phyloP scores from a whole-genome alignment of 2,797 vertebrate species.

The Mastacembelus armatus region DNA sequence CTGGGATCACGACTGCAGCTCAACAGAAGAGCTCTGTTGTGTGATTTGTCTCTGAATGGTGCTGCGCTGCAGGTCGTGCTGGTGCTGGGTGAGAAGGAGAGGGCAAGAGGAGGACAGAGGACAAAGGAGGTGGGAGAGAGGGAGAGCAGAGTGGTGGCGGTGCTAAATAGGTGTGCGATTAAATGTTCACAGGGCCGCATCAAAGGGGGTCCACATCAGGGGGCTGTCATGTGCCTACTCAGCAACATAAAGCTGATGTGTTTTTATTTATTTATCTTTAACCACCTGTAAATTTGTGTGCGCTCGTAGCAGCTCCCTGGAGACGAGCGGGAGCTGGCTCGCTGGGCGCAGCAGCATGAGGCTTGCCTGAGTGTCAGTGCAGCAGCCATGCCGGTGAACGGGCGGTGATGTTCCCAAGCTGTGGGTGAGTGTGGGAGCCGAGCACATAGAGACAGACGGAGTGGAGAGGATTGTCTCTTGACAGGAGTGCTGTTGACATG shows the following conservation, averaged over 20 bases:
- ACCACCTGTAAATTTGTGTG: constrained; percentile 9
- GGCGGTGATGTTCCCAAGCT: constrained; percentile 29
- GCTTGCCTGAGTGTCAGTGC: constrained; percentile 40
- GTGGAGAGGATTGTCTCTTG: constrained; percentile 68
- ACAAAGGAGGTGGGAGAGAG: neutral
- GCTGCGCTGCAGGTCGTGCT: constrained; percentile 42
- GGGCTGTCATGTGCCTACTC: constrained; percentile 40
- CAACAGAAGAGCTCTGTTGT: constrained; percentile 51
- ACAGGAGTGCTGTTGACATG: constrained; percentile 74
- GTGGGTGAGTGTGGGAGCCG: constrained; percentile 44
- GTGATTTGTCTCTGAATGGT: constrained; percentile 59
- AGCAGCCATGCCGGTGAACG: constrained; percentile 29
- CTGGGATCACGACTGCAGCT: constrained; percentile 67
- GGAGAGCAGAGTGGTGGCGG: neutral
- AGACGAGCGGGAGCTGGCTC: constrained; percentile 30
- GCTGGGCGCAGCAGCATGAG: constrained; percentile 31
- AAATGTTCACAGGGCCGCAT: constrained; percentile 59
- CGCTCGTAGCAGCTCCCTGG: constrained; percentile 42
- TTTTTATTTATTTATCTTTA: constrained; percentile 14
- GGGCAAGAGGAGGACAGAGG: neutral
- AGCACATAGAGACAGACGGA: constrained; percentile 39
- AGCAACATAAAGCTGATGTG: constrained; percentile 28
- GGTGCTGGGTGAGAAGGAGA: constrained; percentile 12
- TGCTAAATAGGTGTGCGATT: constrained; percentile 45
- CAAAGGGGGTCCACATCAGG: constrained; percentile 51